phyloP scores from a whole-genome alignment of 2,888 invertebrate genomes.

The Baccha elongata region DNA sequence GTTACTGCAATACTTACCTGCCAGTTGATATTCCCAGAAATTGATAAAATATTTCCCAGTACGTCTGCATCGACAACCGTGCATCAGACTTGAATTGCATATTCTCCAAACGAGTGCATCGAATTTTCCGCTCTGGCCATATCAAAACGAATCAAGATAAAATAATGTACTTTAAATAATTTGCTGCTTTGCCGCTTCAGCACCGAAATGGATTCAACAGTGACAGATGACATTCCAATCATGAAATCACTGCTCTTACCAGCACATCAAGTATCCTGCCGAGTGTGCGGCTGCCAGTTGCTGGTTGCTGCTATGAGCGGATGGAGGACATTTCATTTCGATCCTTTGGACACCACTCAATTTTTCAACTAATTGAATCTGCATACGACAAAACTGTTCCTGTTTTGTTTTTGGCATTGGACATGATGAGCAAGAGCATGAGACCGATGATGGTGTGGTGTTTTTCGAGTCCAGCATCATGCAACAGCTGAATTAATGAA shows the following conservation, averaged over 20 bases:
- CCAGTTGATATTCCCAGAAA: too few relatives aligned
- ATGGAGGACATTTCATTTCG: slow-evolving; percentile 52
- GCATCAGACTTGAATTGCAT: neutral
- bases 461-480: too few relatives aligned
- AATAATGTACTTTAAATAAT: slow-evolving; percentile 43
- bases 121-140: slow-evolving; percentile 53
- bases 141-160: slow-evolving; percentile 59
- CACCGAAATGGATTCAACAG: slow-evolving; percentile 3
- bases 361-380: slow-evolving; percentile 72
- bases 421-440: neutral
- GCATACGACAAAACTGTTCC: slow-evolving; percentile 44
- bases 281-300: neutral
- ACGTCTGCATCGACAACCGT: neutral
- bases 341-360: slow-evolving; percentile 61
- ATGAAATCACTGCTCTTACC: slow-evolving; percentile 43
- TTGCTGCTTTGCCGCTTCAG: slow-evolving; percentile 26
- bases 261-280: neutral
- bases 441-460: neutral
- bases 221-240: slow-evolving; percentile 64
- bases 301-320: neutral
- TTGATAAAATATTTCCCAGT: too few relatives aligned
- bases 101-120: slow-evolving; percentile 47
- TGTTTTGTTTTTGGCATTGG: slow-evolving; percentile 37
- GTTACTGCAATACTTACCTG: too few relatives aligned
- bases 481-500: slow-evolving; percentile 56